Percentiles rank a stretch among this genome's conserved stretches.
Evolutionary conservation across 2,113 vertebrate genomes (phyloP).

Genomic region (Laticauda laticaudata): DNA sequence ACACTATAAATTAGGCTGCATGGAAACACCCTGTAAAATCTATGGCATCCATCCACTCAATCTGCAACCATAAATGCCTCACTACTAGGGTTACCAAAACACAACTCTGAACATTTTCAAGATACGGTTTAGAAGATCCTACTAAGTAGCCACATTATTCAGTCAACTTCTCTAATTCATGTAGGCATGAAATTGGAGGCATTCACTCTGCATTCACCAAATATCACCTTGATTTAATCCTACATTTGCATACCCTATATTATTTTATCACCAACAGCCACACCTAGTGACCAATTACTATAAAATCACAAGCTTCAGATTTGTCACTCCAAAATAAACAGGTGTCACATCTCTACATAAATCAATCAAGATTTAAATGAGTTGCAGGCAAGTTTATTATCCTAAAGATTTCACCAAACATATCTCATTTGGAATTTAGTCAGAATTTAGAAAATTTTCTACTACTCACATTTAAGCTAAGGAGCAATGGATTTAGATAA

Average conservation of each 20-base stretch:
- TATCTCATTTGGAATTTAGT: neutral
- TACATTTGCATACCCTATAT: neutral
- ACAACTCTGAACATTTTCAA: neutral
- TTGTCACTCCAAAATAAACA: neutral
- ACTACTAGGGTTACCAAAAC: neutral
- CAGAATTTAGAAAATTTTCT: neutral
- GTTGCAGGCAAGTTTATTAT: neutral
- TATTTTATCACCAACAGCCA: neutral
- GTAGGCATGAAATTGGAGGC: neutral
- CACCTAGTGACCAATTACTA: neutral
- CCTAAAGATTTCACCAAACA: neutral
- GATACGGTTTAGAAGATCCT: neutral
- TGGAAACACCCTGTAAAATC: neutral
- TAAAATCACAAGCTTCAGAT: no score
- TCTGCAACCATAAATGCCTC: neutral
- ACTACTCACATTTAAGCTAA: neutral
- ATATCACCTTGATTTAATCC: neutral
- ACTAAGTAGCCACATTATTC: neutral
- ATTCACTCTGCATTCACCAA: neutral
- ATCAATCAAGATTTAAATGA: neutral
- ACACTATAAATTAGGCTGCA: neutral
- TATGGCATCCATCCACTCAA: neutral
- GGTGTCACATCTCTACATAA: neutral
- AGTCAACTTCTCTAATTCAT: neutral
- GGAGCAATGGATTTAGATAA: neutral